phyloP scores from a whole-genome alignment of 2,797 vertebrate species.

The Psittacula derbiana region DNA sequence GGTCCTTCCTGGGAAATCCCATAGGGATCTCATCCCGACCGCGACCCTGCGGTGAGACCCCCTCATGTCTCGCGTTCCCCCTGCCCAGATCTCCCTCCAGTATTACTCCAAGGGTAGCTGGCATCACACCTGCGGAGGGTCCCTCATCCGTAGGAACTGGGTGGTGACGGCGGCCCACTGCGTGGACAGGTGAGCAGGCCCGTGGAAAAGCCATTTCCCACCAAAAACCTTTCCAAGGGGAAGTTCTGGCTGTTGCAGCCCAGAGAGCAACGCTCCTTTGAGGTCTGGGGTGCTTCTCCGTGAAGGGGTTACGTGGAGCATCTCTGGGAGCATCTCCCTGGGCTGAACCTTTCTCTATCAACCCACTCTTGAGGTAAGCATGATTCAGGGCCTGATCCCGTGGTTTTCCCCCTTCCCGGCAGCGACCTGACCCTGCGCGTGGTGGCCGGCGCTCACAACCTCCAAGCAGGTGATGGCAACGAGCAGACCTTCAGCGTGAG shows the following conservation, averaged over 20 bases:
- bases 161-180: constrained; percentile 92
- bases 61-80: fast-evolving
- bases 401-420: fast-evolving
- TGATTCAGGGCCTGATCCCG: fast-evolving
- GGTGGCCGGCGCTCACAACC: constrained; percentile 86
- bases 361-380: fast-evolving
- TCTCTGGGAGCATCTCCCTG: neutral
- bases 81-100: constrained; percentile 87
- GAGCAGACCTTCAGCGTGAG: constrained; percentile 84
- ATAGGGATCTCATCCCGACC: fast-evolving
- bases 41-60: fast-evolving
- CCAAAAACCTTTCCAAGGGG: fast-evolving
- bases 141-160: constrained; percentile 82
- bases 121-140: constrained; percentile 89
- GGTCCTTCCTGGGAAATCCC: neutral
- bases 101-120: constrained; percentile 71
- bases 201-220: fast-evolving
- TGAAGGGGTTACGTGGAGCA: fast-evolving
- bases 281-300: fast-evolving
- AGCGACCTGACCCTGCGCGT: constrained; percentile 80
- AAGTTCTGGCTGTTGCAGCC: fast-evolving
- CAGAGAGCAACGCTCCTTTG: fast-evolving
- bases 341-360: fast-evolving
- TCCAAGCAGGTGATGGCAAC: constrained; percentile 72
- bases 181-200: constrained; percentile 76